phyloP scores from a whole-genome alignment of 2,797 vertebrate species.

The Myiotriccus ornatus region DNA sequence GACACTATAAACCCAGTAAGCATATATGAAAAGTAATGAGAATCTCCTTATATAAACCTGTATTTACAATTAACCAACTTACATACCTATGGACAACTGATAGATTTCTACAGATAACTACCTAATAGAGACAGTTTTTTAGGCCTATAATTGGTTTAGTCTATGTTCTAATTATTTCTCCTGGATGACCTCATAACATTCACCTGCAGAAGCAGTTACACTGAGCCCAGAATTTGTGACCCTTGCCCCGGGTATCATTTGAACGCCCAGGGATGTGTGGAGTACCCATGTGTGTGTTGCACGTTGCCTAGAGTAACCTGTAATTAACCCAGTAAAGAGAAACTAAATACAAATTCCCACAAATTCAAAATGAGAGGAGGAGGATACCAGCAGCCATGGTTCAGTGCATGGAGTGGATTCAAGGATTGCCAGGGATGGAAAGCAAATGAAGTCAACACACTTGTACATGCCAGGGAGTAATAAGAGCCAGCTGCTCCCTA shows the following conservation, averaged over 20 bases:
- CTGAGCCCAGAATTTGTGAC: background rate
- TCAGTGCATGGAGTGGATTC: background rate
- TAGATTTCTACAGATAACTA: background rate
- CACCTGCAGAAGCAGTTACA: background rate
- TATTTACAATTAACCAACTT: background rate
- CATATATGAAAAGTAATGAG: background rate
- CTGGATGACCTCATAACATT: background rate
- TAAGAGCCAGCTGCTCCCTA: background rate
- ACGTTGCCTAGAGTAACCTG: background rate
- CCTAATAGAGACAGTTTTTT: background rate
- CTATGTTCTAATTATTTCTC: background rate
- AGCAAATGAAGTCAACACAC: background rate
- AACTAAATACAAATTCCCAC: background rate
- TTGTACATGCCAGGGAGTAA: accelerated
- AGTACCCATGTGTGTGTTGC: accelerated
- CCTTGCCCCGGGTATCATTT: background rate
- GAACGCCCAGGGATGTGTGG: background rate
- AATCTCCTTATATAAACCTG: background rate
- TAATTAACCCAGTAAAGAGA: background rate
- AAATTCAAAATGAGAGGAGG: background rate
- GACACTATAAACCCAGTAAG: background rate
- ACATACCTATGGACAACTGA: background rate
- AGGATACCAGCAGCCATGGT: background rate
- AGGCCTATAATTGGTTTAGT: background rate
- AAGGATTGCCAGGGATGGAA: background rate